Percentiles rank a stretch among this genome's conserved stretches.
Evolutionary conservation across 2,888 invertebrate species (phyloP).

Genomic region (Neoaliturus tenellus): DNA sequence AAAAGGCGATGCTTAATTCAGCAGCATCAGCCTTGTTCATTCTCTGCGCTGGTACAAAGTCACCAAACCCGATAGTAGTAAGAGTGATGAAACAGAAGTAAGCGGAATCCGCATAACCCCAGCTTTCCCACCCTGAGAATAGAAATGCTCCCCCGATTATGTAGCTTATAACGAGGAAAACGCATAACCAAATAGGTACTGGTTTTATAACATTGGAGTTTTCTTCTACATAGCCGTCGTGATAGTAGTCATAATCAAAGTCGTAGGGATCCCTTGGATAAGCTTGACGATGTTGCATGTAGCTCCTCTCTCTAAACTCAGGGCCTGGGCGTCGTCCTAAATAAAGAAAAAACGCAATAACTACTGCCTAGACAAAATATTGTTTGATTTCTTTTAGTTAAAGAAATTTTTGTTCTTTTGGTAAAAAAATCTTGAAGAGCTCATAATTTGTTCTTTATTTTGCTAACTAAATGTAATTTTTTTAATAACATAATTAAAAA

Average conservation of each 20-base stretch:
- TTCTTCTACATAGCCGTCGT: slow-evolving; percentile 77
- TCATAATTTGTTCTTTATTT: no score
- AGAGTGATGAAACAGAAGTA: slow-evolving; percentile 97
- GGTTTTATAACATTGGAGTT: slow-evolving; percentile 77
- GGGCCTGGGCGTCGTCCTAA: neutral
- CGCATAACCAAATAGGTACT: slow-evolving; percentile 93
- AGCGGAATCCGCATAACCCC: slow-evolving; percentile 91
- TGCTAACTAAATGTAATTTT: no score
- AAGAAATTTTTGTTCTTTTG: no score
- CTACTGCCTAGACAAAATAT: no score
- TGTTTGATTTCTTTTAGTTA: no score
- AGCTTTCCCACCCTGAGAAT: slow-evolving; percentile 90
- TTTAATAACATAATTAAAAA: no score
- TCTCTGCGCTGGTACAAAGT: slow-evolving; percentile 91
- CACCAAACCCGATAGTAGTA: slow-evolving; percentile 95
- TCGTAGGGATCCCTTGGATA: slow-evolving; percentile 70
- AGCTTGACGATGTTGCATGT: slow-evolving; percentile 70
- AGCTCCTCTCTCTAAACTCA: neutral
- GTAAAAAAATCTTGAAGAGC: no score
- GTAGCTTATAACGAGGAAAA: slow-evolving; percentile 91
- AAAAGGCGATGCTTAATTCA: slow-evolving; percentile 85
- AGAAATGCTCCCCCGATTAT: slow-evolving; percentile 92
- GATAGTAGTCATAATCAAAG: slow-evolving; percentile 76
- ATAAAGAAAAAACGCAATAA: no score
- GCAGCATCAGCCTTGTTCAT: slow-evolving; percentile 72